Base-by-base conservation (phyloP, 2,797 vertebrate species). In the Ptychadena robeensis region DNA sequence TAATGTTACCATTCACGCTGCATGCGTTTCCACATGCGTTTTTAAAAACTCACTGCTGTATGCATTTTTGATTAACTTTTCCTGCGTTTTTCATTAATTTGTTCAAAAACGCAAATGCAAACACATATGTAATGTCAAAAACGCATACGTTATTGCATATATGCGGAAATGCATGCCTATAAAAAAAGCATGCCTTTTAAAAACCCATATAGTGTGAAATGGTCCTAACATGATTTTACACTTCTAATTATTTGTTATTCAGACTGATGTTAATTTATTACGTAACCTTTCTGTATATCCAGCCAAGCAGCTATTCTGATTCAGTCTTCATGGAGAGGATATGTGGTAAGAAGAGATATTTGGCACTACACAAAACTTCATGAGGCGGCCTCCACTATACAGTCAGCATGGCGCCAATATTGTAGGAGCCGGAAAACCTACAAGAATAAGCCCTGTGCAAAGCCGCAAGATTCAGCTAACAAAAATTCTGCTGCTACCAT, bases 401-500 rank as follows among this genome's bases (percentile, higher is more conserved):
- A 91, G 81, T 86, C 85, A 72, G 74, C 75, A 75, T 87, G 86
- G 88, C 37, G 25, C 25, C 75, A 81, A 37, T 87, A 88, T 61
- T 31, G 0, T 32, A 86, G 71, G 28, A 89, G 27, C 73, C 80
- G 38, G 77, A 88, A 77, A 9, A 30, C 2, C 32, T 64, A 74
- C 48, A 28, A 83, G 9, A 72, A 79, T 85, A 85, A 75, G 67
- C 79, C 44, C 80, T 30, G 65, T 69, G 61, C 44, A n/a, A 80
- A 32, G 18, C 4, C 15, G 22, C 71, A 35, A 63, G 3, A 32
- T 57, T 67, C 86, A 37, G 87, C 85, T 74, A 32, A 85, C 64
- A 92, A 70, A 61, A 81, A 92, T 78, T 86, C 88, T 73, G 96
- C 98, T 83, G 96, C 96, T 72, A 90, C 93, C 48, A 69, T 93